Conservation (phyloP, 2,113 vertebrate genomes). For the Myrmophylax atrothorax region DNA sequence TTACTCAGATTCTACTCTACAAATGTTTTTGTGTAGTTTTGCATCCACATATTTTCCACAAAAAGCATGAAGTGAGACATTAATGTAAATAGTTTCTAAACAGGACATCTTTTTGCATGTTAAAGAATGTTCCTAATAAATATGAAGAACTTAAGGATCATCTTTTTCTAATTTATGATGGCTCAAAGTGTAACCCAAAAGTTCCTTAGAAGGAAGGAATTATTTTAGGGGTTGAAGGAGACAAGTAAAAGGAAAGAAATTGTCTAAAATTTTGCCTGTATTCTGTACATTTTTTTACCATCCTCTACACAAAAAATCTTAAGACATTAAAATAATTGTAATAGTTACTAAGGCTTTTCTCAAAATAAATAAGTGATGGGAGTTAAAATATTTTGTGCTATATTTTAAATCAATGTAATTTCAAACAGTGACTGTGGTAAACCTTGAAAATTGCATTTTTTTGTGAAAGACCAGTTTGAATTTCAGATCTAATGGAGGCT, state of each 20-base stretch:
- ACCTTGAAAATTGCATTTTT: neutral
- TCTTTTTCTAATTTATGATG: neutral
- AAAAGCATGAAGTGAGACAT: neutral
- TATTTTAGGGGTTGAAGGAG: neutral
- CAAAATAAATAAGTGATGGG: neutral
- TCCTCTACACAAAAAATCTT: neutral
- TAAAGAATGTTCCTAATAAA: neutral
- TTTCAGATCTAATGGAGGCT: neutral
- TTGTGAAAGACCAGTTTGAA: neutral
- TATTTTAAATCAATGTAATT: constrained; percentile 1
- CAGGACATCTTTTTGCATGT: neutral
- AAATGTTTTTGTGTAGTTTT: neutral
- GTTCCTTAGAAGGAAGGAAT: neutral
- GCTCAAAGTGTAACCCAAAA: neutral
- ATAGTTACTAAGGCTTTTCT: neutral
- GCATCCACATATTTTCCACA: neutral
- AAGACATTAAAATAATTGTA: neutral
- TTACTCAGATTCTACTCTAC: neutral
- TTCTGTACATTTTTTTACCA: neutral
- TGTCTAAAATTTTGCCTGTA: neutral
- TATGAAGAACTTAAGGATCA: neutral
- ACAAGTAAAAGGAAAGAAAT: neutral
- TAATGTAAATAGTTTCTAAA: neutral
- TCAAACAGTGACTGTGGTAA: neutral
- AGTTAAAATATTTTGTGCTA: neutral